Evolutionary conservation across 2,888 invertebrate species (phyloP), one percentile per base, ranked within the genome.

Genomic region (Ischnura elegans): DNA sequence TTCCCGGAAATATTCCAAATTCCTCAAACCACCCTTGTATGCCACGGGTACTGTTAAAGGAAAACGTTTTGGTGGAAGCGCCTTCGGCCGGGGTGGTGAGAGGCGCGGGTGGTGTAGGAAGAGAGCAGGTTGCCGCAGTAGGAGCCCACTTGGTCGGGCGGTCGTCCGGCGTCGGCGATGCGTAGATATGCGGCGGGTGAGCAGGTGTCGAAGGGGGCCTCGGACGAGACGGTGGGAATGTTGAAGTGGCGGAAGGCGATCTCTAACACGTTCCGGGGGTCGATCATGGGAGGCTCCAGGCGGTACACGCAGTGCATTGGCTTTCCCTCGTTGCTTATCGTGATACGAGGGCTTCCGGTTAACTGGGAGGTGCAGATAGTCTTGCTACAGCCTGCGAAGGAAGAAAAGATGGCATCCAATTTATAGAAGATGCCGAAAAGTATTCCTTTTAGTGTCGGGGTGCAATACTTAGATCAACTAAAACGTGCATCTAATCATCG

Each of bases 181-280:
- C 76, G 61, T 25, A 61, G 61, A 66, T 66, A 93, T 10, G 66
- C 61, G 45, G 43, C n/a, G 19, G 86, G n/a, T 4, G 86, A 86
- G 46, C 86, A 86, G 46, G 45, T 45, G 2, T 86, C 43, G 45
- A 45, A 25, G n/a, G 45, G 0, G 13, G 84, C 29, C 36, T 86
- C 86, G 25, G 25, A 4, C 10, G 51, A 45, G 87, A 47, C 47
- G 36, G 87, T 46, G 45, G 93, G 61, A 43, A 61, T 29, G 61
- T 93, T 61, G 61, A 93, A 93, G 13, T 61, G n/a, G 2, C 93
- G 93, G 66, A 93, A 93, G 51, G 93, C 76, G 93, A 93, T 61
- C 76, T 93, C 93, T 19, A 93, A 93, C 0, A 93, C 93, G 45
- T 86, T 46, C 36, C 76, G 55, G 5, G 61, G 66, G 76, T 76